A percentile compares a stretch with the other conserved stretches of the same genome.
These are phyloP conservation scores for Drosophila paulistorum DNA, from an alignment of 1,140 invertebrate species.

Conservation along the genomic window DNA sequence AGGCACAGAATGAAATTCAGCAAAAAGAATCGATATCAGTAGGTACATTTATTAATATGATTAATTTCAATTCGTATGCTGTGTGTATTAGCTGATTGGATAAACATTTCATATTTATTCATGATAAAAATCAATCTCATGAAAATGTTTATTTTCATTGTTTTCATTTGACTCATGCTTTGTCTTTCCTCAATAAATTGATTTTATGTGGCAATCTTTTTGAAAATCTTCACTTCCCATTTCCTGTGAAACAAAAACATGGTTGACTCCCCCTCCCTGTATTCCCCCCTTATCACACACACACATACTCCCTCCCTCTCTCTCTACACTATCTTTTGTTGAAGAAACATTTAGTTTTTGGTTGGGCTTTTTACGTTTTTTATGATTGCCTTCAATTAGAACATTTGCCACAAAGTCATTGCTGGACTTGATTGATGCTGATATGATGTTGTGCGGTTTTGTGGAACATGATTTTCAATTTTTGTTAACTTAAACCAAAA, in stretches of 20 bases:
- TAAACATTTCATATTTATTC: not conserved
- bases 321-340: not conserved
- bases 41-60: not conserved
- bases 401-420: conserved; percentile 13
- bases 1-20: not conserved
- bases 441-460: conserved; percentile 4
- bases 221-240: conserved; percentile 14
- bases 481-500: conserved; percentile 5
- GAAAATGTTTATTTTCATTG: not conserved
- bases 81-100: too few species aligned
- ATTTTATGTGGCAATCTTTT: not conserved
- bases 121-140: not conserved
- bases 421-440: conserved; percentile 20
- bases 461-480: conserved; percentile 24
- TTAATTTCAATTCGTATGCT: not conserved
- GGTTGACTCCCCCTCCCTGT: not conserved
- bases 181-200: conserved; percentile 9
- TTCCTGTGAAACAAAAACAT: not conserved
- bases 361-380: not conserved
- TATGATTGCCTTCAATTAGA: conserved; percentile 19
- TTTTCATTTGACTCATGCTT: not conserved
- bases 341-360: not conserved
- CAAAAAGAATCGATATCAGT: not conserved
- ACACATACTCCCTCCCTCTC: too few species aligned
- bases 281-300: too few species aligned